Percentiles rank a stretch among this genome's conserved stretches.
Evolutionary conservation across 2,797 vertebrate genomes (phyloP).

Genomic region (Chloroceryle inda): DNA sequence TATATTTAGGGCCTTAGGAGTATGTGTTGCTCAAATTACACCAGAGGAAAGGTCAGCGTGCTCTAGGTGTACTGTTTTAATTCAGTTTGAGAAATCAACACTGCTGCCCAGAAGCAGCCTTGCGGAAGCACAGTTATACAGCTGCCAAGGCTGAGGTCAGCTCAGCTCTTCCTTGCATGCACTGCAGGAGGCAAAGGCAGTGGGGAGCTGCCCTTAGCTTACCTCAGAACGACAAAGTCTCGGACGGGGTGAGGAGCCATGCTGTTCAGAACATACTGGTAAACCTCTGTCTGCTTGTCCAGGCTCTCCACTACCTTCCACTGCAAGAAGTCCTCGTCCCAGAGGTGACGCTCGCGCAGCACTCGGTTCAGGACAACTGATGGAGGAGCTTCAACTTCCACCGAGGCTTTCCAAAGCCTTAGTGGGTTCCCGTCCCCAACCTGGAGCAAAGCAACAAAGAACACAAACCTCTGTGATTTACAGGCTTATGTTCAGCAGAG

Average conservation of each 20-base stretch:
- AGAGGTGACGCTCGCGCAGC: conserved; percentile 94
- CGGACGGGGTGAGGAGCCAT: conserved; percentile 96
- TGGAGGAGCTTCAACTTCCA: conserved; percentile 95
- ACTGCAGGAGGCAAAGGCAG: background rate
- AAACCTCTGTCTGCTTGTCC: conserved; percentile 95
- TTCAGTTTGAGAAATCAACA: conserved; percentile 12
- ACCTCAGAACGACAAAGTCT: conserved; percentile 96
- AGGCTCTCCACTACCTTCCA: conserved; percentile 93
- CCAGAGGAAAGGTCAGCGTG: conserved; percentile 49
- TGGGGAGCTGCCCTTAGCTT: conserved; percentile 8
- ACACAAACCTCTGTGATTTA: background rate
- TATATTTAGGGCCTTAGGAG: conserved; percentile 59
- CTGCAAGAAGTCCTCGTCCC: conserved; percentile 96
- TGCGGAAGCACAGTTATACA: background rate
- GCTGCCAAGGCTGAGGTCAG: background rate
- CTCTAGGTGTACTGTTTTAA: conserved; percentile 44
- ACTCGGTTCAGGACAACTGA: conserved; percentile 94
- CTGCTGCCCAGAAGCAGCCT: background rate
- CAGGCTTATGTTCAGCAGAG: background rate
- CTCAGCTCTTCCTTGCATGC: background rate
- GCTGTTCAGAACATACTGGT: conserved; percentile 92
- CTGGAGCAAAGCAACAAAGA: conserved; percentile 73
- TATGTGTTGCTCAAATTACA: conserved; percentile 28
- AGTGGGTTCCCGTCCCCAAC: conserved; percentile 94
- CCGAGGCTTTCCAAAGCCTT: conserved; percentile 91